Conservation (phyloP, 2,797 vertebrate genomes). For the Gambelia wislizenii region DNA sequence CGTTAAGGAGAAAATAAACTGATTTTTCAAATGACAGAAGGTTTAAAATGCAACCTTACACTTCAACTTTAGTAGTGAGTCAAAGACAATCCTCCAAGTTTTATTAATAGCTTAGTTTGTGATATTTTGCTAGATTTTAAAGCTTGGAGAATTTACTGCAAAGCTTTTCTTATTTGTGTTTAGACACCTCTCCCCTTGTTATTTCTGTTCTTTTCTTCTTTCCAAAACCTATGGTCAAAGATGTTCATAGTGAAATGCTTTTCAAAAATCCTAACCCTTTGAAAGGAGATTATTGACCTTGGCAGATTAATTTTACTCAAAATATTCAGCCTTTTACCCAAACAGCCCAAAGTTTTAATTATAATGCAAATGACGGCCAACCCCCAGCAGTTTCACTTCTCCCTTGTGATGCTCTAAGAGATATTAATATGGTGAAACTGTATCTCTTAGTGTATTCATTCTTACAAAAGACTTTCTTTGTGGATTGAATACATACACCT, state of each 20-base stretch:
- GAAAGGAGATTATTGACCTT: background rate
- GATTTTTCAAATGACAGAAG: background rate
- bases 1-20: conserved; percentile 52
- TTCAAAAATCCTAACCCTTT: conserved; percentile 7
- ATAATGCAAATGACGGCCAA: conserved; percentile 15
- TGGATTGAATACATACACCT: background rate
- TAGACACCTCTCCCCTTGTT: background rate
- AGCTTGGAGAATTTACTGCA: conserved; percentile 20
- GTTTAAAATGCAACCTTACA: conserved; percentile 27
- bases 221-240: conserved; percentile 24
- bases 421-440: background rate
- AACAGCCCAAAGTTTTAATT: conserved; percentile 18
- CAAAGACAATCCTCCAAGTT: conserved; percentile 4
- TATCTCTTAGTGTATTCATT: background rate
- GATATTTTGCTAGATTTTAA: conserved; percentile 34
- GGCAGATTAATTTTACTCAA: conserved; percentile 25
- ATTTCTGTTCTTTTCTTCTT: background rate
- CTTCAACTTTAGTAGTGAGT: conserved; percentile 6
- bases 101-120: conserved; percentile 11
- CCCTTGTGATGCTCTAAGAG: background rate
- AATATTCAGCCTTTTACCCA: rapidly evolving
- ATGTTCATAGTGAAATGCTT: background rate
- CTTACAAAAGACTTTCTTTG: background rate
- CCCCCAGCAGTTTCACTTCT: background rate
- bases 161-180: conserved; percentile 22